A percentile compares a stretch with the other conserved stretches of the same genome.
Conservation (phyloP, 2,797 vertebrate species). For the Peromyscus attwateri region DNA sequence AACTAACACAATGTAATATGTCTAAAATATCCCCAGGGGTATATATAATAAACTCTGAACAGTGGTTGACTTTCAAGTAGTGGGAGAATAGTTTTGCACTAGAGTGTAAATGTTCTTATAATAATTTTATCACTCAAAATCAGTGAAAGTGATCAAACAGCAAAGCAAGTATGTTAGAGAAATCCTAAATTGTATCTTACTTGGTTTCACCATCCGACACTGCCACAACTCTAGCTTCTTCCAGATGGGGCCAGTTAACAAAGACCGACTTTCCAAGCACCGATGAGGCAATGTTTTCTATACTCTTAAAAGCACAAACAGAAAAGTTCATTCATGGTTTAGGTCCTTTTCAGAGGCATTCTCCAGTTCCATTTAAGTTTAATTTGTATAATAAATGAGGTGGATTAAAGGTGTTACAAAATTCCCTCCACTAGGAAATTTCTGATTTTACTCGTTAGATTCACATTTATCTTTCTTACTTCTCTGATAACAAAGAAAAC, state of each 20-base stretch:
- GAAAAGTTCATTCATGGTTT: slow-evolving; percentile 61
- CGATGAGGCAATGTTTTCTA: slow-evolving; percentile 90
- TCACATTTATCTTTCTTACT: slow-evolving; percentile 36
- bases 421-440: slow-evolving; percentile 16
- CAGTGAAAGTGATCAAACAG: slow-evolving; percentile 27
- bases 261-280: slow-evolving; percentile 94
- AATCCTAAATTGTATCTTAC: slow-evolving; percentile 78
- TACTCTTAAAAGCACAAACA: slow-evolving; percentile 86
- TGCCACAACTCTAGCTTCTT: slow-evolving; percentile 96
- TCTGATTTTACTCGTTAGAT: neutral
- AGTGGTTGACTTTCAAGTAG: neutral
- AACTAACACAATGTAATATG: neutral
- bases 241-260: slow-evolving; percentile 98
- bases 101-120: slow-evolving; percentile 29
- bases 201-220: slow-evolving; percentile 96
- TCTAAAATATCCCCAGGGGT: slow-evolving; percentile 39
- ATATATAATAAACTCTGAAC: slow-evolving; percentile 24
- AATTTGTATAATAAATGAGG: slow-evolving; percentile 31
- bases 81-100: neutral
- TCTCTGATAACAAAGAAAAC: slow-evolving; percentile 52
- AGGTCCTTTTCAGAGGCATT: slow-evolving; percentile 52
- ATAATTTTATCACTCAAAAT: slow-evolving; percentile 45
- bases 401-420: slow-evolving; percentile 42
- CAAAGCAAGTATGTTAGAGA: slow-evolving; percentile 55
- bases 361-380: slow-evolving; percentile 53